These are phyloP conservation scores for Diachasma alloeum DNA, from an alignment of 1,140 invertebrate species.

Conservation along the genomic window DNA sequence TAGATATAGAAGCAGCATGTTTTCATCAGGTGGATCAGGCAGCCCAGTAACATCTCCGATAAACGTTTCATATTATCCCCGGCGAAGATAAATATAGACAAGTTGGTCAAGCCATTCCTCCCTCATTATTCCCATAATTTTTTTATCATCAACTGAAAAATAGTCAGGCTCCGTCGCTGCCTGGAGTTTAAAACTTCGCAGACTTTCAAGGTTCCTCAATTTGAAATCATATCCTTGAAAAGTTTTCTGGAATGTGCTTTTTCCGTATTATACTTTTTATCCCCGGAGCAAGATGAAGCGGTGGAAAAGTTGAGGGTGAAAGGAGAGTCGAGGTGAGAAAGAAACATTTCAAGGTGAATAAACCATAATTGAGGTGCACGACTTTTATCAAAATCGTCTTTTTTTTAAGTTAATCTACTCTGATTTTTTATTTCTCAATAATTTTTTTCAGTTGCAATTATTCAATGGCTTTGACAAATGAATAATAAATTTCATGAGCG, in stretches of 20 bases:
- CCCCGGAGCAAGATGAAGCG: not conserved
- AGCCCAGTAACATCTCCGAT: not conserved
- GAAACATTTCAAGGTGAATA: conserved; percentile 5
- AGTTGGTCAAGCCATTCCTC: too few relatives aligned
- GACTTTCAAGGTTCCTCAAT: conserved; percentile 3
- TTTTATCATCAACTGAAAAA: not conserved
- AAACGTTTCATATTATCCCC: not conserved
- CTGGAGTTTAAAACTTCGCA: not conserved
- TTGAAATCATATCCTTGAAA: conserved; percentile 7
- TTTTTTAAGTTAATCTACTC: too few relatives aligned
- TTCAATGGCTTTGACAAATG: too few relatives aligned
- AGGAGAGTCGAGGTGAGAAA: not conserved
- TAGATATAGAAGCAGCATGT: not conserved
- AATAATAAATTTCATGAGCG: too few relatives aligned
- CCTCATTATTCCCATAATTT: too few relatives aligned
- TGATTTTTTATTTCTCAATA: too few relatives aligned
- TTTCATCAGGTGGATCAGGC: not conserved
- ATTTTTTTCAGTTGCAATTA: too few relatives aligned
- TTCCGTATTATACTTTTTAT: not conserved
- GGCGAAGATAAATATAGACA: too few relatives aligned
- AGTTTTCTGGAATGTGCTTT: not conserved
- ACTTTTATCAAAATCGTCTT: too few relatives aligned
- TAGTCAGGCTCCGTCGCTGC: not conserved
- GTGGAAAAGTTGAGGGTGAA: not conserved
- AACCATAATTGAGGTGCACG: not conserved